A percentile compares a stretch with the other conserved stretches of the same genome.
Evolutionary conservation across 2,888 invertebrate species (phyloP).

Genomic region (Lycophotia porphyrea): DNA sequence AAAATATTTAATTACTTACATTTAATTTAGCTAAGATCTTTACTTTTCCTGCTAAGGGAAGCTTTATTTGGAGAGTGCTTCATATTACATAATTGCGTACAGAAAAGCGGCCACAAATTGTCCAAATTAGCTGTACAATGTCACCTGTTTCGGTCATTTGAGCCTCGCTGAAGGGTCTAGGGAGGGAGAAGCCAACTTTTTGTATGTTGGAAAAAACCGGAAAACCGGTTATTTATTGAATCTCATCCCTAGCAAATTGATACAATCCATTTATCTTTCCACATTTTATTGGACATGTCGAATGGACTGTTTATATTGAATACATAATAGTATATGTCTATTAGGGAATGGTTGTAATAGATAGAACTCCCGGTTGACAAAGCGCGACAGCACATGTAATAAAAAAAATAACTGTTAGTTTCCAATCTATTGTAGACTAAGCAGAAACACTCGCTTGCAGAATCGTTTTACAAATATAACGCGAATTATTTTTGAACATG

Average conservation of each 20-base stretch:
- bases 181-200: background rate
- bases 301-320: slow-evolving; percentile 16
- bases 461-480: background rate
- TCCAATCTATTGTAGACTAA: background rate
- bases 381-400: background rate
- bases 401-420: background rate
- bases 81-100: slow-evolving; percentile 34
- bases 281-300: slow-evolving; percentile 11
- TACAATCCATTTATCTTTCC: slow-evolving; percentile 31
- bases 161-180: slow-evolving; percentile 8
- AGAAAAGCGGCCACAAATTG: slow-evolving; percentile 26
- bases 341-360: background rate
- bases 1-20: background rate
- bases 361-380: background rate
- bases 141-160: slow-evolving; percentile 26
- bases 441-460: background rate
- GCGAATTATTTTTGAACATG: background rate
- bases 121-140: slow-evolving; percentile 29
- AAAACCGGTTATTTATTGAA: slow-evolving; percentile 29
- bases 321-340: background rate
- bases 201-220: background rate
- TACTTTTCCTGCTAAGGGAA: background rate
- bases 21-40: background rate
- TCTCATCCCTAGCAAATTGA: slow-evolving; percentile 23
- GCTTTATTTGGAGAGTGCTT: background rate